Evolutionary conservation across 2,797 vertebrate genomes (phyloP).

Genomic region (Buphagus erythrorhynchus): DNA sequence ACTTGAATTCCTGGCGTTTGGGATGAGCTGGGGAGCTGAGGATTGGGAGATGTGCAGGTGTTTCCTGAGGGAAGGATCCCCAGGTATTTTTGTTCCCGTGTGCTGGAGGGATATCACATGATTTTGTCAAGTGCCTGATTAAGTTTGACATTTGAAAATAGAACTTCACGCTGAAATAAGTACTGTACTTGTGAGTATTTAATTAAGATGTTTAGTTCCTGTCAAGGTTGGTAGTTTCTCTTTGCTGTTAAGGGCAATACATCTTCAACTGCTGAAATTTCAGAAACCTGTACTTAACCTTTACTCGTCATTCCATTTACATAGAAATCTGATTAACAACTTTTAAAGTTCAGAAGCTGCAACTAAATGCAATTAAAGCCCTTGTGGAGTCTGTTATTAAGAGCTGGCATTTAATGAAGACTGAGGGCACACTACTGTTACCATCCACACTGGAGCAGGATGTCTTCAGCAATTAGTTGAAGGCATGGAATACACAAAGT

Average conservation of each 20-base stretch:
- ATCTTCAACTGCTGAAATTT: conserved; percentile 76
- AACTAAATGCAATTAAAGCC: conserved; percentile 88
- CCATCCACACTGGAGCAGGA: conserved; percentile 75
- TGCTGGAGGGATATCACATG: conserved; percentile 27
- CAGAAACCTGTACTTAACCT: conserved; percentile 83
- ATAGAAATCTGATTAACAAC: conserved; percentile 88
- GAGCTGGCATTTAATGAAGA: conserved; percentile 90
- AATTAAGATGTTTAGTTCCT: conserved; percentile 83
- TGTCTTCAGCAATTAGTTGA: conserved; percentile 89
- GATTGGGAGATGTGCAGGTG: background rate
- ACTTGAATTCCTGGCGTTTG: background rate
- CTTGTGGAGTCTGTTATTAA: conserved; percentile 88
- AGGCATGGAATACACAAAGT: conserved; percentile 68
- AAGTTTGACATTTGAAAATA: conserved; percentile 84
- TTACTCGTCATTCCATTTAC: conserved; percentile 79
- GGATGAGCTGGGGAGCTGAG: background rate
- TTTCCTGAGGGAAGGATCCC: conserved; percentile 26
- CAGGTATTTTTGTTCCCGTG: background rate
- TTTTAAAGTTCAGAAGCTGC: conserved; percentile 89
- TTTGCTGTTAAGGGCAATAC: conserved; percentile 64
- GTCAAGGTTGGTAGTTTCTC: conserved; percentile 69
- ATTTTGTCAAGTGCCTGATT: conserved; percentile 79
- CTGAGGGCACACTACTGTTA: conserved; percentile 71
- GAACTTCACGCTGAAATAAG: conserved; percentile 78
- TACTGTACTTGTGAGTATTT: conserved; percentile 76